These are phyloP conservation scores for Oasisia sp. DNA, from an alignment of 2,888 invertebrate species.

Conservation along the genomic window DNA sequence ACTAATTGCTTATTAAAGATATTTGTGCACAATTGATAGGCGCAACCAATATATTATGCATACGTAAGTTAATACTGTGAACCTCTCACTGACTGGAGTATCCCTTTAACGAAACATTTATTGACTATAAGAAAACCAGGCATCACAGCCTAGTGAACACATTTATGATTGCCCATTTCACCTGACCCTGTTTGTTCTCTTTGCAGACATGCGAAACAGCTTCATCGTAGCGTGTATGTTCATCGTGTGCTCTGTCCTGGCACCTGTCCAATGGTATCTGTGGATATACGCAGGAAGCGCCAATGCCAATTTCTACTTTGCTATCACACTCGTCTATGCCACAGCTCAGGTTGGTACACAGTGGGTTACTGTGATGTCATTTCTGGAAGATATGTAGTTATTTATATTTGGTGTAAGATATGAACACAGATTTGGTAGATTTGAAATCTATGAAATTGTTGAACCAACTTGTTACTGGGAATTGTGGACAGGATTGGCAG, in stretches of 20 bases:
- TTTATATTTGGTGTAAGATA: neutral
- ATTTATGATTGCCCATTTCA: neutral
- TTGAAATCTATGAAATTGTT: neutral
- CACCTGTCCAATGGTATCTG: constrained; percentile 95
- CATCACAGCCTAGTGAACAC: neutral
- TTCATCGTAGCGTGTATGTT: constrained; percentile 93
- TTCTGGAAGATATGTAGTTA: neutral
- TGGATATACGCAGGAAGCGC: constrained; percentile 99
- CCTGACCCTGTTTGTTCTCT: constrained; percentile 42
- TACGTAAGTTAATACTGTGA: no score
- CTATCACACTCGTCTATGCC: constrained; percentile 84
- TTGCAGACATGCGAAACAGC: constrained; percentile 90
- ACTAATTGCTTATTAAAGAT: no score
- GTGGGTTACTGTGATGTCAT: neutral
- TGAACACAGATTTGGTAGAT: neutral
- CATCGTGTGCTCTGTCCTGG: constrained; percentile 87
- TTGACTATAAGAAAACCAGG: neutral
- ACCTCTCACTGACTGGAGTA: no score
- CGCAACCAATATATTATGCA: no score
- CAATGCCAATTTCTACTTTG: constrained; percentile 99
- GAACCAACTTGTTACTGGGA: no score
- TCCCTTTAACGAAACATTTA: neutral
- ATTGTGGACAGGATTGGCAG: neutral
- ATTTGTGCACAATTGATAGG: no score
- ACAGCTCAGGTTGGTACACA: constrained; percentile 56